Conservation (phyloP, 2,888 invertebrate genomes). For the Orthosia gothica region DNA sequence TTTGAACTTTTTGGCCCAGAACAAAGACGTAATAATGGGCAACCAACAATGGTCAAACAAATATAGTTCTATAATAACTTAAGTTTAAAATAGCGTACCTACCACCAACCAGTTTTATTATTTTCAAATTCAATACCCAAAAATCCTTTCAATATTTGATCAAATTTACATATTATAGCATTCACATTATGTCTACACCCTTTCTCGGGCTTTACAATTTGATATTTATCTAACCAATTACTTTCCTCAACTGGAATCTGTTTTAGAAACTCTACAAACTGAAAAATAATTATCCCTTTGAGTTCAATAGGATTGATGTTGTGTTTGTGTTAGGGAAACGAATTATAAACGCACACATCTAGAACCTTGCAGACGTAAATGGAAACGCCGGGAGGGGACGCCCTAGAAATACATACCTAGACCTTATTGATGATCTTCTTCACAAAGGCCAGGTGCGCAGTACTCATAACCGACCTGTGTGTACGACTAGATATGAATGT, state of each 20-base stretch:
- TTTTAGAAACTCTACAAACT: constrained; percentile 17
- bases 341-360: not conserved
- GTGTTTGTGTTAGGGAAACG: not conserved
- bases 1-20: too few species aligned
- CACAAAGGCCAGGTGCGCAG: too few species aligned
- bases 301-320: not conserved
- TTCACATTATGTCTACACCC: too few species aligned
- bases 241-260: constrained; percentile 47
- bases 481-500: too few species aligned
- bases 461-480: too few species aligned
- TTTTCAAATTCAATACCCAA: constrained; percentile 3
- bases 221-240: constrained; percentile 63
- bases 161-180: constrained; percentile 42
- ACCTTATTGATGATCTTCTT: too few species aligned
- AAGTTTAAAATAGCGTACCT: not conserved
- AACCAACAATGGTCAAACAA: not conserved
- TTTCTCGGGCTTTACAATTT: constrained; percentile 49
- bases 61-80: not conserved
- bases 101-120: not conserved
- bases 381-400: too few species aligned
- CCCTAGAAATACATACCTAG: too few species aligned
- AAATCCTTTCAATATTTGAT: constrained; percentile 28
- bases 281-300: constrained; percentile 10
- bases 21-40: not conserved
- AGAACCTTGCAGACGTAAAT: not conserved